Base-by-base conservation (phyloP, 2,797 vertebrate genomes). In the Perodicticus potto region DNA sequence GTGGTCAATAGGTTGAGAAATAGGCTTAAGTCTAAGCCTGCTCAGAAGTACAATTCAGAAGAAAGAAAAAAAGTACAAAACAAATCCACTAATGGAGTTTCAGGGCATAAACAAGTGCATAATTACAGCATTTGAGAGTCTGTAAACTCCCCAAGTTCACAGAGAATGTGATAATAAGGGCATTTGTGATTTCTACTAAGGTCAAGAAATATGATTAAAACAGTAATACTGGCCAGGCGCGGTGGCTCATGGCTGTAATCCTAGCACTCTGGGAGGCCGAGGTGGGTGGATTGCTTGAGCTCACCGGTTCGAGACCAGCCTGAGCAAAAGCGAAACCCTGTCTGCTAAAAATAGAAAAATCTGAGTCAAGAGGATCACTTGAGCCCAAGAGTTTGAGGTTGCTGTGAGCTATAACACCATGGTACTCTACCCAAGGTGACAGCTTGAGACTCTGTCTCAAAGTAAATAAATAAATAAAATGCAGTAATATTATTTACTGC, bases 141-240 rank as follows among this genome's bases (percentile, higher is more conserved):
- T 80, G 13, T 84, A 89, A 82, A 83, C 49, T 43, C 78, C 65
- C 20, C 19, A 67, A 29, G 12, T 90, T 95, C 12, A 92, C 20
- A 61, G 86, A 78, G 49, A 93, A 86, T 85, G 23, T 92, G 77
- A 93, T 32, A 82, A 40, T 74, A 89, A 96, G 49, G 72, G 67
- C 57, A 86, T 86, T 93, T 76, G 80, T 95, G 80, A 65, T 88
- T 86, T 63, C 70, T 17, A 82, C 57, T 92, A 45, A 63, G 61
- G 61, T 91, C 29, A 86, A 82, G 74, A 95, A 63, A 57, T 69
- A 57, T 89, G 84, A 91, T 89, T 87, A 80, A 91, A 95, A 74
- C 29, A 83, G 27, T 88, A 43, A 55, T 67, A 63, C 34, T 49
- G 49, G 49, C 14, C 49, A 53, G 49, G 49, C 49, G 4, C 16